Base-by-base conservation (phyloP, 2,113 vertebrate genomes). In the Cardinalis cardinalis region DNA sequence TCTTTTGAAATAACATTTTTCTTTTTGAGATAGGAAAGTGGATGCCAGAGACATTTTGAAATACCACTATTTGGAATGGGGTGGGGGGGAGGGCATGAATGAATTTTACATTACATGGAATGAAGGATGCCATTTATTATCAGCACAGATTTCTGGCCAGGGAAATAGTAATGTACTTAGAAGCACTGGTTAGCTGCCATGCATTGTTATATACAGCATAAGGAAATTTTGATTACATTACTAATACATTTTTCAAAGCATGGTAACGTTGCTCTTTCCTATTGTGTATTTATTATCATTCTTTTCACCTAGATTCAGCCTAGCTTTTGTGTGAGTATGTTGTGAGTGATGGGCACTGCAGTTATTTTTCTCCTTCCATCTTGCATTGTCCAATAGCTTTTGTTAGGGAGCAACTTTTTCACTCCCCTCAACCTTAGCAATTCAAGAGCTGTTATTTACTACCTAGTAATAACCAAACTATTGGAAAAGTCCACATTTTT, bases 251-350 rank as follows among this genome's bases (percentile, higher is more conserved):
- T 94, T 91, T 94, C 80, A 16, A 84, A 90, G 32, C 58, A 40
- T 88, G 14, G 18, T 51, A 90, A 65, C 7, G 3, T 51, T 92
- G 28, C 21, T 93, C 34, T 88, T 90, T 90, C 59, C 31, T 72
- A 16, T 51, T 91, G 38, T 78, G 34, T 88, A 88, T 77, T 95
- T 95, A 71, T 64, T 93, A 58, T 61, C n/a, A 49, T 89, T 92
- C 26, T 83, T 90, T 86, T 77, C 25, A 55, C 31, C 66, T 69
- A 53, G 21, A 88, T 86, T 81, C 43, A 91, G 49, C 19, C 72
- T 89, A n/a, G 18, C 72, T 90, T 93, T 86, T 87, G 21, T 87
- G 53, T 55, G 28, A 64, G 41, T 41, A 17, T 55, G 18, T 70
- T 72, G 43, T 29, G 56, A 77, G 19, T 68, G 49, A 75, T 87